Percentiles rank a stretch among this genome's conserved stretches.
These are phyloP conservation scores for Sebastes oblongus DNA, from an alignment of 2,797 vertebrate genomes.

Conservation along the genomic window DNA sequence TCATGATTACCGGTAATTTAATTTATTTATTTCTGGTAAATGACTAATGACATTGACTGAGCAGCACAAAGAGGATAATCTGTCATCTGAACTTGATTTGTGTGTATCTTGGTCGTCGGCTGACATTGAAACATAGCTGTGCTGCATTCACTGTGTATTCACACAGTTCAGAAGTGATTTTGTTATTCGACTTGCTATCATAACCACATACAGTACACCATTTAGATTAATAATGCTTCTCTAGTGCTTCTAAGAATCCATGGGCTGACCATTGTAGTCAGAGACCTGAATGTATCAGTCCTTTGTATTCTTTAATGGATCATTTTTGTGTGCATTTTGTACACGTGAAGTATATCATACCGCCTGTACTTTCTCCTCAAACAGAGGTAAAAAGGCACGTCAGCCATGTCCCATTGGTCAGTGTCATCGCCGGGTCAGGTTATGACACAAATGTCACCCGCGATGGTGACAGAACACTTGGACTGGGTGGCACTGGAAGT, in stretches of 20 bases:
- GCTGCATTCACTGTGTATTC: conserved; percentile 5
- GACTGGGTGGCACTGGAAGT: conserved; percentile 50
- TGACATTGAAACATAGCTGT: conserved; percentile 56
- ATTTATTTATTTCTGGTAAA: conserved; percentile 51
- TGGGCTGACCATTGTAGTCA: neutral
- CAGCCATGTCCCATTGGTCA: conserved; percentile 38
- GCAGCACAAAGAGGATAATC: conserved; percentile 61
- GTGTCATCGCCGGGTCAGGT: conserved; percentile 33
- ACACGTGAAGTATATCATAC: conserved; percentile 6
- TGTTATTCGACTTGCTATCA: neutral
- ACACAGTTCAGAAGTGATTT: neutral
- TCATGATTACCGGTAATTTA: conserved; percentile 44
- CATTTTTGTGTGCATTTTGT: neutral
- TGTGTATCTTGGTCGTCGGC: conserved; percentile 60
- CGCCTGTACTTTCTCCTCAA: conserved; percentile 12
- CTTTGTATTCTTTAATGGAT: neutral
- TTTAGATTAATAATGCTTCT: neutral
- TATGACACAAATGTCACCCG: conserved; percentile 51
- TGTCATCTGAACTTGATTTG: conserved; percentile 70
- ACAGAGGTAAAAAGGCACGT: conserved; percentile 17
- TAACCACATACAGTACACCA: neutral
- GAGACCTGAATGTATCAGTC: neutral
- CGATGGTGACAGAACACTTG: conserved; percentile 48
- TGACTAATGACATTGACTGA: conserved; percentile 73
- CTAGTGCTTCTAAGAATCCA: neutral